Percentiles rank a stretch among this genome's conserved stretches.
Evolutionary conservation across 1,140 invertebrate species (phyloP).

Genomic region (Drosophila murphyi): DNA sequence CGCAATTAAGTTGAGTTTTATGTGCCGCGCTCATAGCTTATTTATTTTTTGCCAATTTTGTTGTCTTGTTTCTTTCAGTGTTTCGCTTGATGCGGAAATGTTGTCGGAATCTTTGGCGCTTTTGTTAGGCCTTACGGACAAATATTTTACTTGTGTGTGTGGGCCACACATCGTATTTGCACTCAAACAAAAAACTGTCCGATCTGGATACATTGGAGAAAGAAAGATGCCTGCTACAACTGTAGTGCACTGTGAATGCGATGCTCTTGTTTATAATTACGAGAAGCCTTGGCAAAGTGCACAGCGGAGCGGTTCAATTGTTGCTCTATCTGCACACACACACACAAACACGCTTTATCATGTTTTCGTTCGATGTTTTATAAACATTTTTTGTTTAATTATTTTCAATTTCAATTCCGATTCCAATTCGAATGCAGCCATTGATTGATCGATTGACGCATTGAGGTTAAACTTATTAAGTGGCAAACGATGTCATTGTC

Average conservation of each 20-base stretch:
- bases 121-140: constrained; percentile 28
- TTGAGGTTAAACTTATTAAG: constrained; percentile 75
- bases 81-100: constrained; percentile 34
- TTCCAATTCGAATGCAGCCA: constrained; percentile 36
- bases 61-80: constrained; percentile 8
- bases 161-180: constrained; percentile 32
- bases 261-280: constrained; percentile 37
- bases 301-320: constrained; percentile 12
- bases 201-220: constrained; percentile 11
- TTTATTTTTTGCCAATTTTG: neutral
- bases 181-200: constrained; percentile 19
- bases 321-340: neutral
- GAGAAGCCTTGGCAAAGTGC: constrained; percentile 49
- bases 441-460: constrained; percentile 69
- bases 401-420: constrained; percentile 23
- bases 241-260: constrained; percentile 10
- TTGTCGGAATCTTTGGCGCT: constrained; percentile 11
- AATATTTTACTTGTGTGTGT: constrained; percentile 30
- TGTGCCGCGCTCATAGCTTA: neutral
- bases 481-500: constrained; percentile 77
- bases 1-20: neutral
- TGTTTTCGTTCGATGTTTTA: neutral
- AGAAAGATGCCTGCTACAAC: constrained; percentile 3
- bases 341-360: neutral
- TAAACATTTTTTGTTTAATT: constrained; percentile 43